phyloP scores from a whole-genome alignment of 2,113 vertebrate species.

The Nanger granti region DNA sequence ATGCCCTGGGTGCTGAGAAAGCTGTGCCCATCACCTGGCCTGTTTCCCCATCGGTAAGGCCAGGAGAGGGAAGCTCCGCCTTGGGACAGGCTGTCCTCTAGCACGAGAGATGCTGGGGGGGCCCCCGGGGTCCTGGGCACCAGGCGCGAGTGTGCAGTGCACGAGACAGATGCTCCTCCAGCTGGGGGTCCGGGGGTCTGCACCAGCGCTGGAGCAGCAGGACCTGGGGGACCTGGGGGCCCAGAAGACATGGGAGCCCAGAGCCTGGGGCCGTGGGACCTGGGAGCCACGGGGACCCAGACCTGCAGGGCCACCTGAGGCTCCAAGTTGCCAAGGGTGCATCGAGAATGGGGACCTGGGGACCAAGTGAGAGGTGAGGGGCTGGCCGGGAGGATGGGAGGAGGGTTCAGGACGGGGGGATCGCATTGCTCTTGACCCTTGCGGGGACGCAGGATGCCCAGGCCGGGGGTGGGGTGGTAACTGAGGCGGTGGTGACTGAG shows the following conservation, averaged over 20 bases:
- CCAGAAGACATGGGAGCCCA: background rate
- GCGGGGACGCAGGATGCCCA: no score
- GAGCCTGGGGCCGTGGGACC: no score
- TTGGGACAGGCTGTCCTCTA: fast-evolving
- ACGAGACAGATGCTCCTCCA: background rate
- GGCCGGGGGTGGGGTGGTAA: background rate
- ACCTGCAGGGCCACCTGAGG: background rate
- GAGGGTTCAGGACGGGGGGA: background rate
- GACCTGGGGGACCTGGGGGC: background rate
- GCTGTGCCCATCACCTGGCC: background rate
- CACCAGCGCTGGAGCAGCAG: background rate
- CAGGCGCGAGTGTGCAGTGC: fast-evolving
- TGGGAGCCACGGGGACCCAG: background rate
- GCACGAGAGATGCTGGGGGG: background rate
- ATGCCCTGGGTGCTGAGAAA: background rate
- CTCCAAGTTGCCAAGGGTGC: fast-evolving
- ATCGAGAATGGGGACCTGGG: background rate
- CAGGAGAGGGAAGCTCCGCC: background rate
- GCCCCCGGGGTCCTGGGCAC: background rate
- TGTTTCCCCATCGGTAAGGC: background rate
- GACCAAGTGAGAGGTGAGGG: no score
- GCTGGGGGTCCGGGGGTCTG: background rate
- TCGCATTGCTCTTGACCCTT: background rate
- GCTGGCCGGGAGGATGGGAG: background rate
- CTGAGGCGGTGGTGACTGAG: background rate